Conservation (phyloP, 2,113 vertebrate species). For the Cepphus grylle region DNA sequence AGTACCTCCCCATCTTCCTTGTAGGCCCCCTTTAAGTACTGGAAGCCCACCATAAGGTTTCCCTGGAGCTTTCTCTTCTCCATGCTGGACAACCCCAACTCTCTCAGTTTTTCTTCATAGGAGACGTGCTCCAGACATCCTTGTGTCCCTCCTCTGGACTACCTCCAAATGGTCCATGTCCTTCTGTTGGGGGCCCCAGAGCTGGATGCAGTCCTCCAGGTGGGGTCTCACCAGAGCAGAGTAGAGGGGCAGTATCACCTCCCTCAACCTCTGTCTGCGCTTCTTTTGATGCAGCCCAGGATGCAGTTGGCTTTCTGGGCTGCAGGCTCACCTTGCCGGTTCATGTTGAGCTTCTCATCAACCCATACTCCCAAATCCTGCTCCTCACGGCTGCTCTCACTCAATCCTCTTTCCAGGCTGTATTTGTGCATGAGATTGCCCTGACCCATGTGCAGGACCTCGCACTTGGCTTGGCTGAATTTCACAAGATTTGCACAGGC, state of each 20-base stretch:
- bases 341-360: too few relatives aligned
- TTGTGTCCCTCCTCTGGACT: background rate
- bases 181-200: background rate
- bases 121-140: background rate
- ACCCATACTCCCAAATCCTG: too few relatives aligned
- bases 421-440: too few relatives aligned
- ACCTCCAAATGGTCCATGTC: background rate
- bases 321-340: background rate
- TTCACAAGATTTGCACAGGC: too few relatives aligned
- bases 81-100: background rate
- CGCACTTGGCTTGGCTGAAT: too few relatives aligned
- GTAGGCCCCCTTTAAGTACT: background rate
- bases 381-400: too few relatives aligned
- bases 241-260: background rate
- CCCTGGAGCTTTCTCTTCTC: background rate
- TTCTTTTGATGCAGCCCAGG: background rate
- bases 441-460: too few relatives aligned
- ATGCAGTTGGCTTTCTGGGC: background rate
- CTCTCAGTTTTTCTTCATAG: background rate
- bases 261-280: background rate
- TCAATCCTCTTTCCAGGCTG: too few relatives aligned
- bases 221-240: background rate
- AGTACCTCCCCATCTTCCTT: background rate
- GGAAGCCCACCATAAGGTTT: background rate
- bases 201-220: too few relatives aligned